Evolutionary conservation across 2,797 vertebrate species (phyloP).

Genomic region (Liasis olivaceus): DNA sequence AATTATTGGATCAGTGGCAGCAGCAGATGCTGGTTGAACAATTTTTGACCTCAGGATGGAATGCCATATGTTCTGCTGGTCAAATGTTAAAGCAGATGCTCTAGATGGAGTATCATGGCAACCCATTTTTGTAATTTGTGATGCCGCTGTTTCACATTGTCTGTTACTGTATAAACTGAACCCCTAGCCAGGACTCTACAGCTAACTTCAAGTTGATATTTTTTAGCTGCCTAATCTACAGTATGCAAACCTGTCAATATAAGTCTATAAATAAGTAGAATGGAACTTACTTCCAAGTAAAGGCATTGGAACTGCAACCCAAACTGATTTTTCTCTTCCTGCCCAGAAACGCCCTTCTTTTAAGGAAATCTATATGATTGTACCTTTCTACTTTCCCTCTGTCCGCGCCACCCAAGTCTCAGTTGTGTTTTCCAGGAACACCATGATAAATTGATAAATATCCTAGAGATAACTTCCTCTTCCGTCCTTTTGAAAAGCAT

Average conservation of each 20-base stretch:
- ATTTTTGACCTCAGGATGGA: background rate
- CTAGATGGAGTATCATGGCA: background rate
- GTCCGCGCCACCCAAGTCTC: background rate
- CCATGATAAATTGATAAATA: background rate
- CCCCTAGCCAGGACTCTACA: background rate
- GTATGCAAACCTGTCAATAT: no score
- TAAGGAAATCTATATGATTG: background rate
- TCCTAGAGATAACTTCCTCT: background rate
- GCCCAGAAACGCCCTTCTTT: background rate
- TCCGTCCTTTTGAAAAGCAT: background rate
- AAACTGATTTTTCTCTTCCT: background rate
- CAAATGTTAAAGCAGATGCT: slow-evolving; percentile 8
- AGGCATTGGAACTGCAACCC: background rate
- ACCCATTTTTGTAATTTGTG: background rate
- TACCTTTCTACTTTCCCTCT: background rate
- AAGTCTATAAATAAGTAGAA: background rate
- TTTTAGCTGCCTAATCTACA: background rate
- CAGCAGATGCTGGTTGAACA: slow-evolving; percentile 1
- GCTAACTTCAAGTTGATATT: background rate
- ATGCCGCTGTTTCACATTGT: background rate
- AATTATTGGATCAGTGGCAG: background rate
- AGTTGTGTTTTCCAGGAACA: background rate
- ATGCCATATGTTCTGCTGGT: background rate
- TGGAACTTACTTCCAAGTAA: background rate
- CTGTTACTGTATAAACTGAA: background rate